phyloP scores from a whole-genome alignment of 2,888 invertebrate species.

The Sphaerophoria rueppellii region DNA sequence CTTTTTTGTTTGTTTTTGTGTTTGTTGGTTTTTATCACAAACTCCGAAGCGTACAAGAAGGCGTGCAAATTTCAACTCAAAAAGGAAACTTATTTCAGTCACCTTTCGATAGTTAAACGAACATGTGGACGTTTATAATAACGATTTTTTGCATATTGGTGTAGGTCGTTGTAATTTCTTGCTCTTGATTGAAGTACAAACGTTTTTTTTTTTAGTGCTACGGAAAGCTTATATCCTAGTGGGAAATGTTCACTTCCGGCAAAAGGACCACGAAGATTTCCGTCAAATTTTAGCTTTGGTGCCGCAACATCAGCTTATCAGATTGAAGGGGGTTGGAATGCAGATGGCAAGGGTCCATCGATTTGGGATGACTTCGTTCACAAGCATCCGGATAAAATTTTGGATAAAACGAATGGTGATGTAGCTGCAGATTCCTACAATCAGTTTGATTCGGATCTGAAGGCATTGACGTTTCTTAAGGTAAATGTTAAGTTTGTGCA shows the following conservation, averaged over 20 bases:
- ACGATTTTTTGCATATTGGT: no score
- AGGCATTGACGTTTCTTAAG: constrained; percentile 82
- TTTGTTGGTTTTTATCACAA: no score
- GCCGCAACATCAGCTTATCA: constrained; percentile 77
- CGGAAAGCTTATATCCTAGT: neutral
- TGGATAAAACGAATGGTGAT: constrained; percentile 83
- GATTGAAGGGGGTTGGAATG: constrained; percentile 77
- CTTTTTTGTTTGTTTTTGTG: no score
- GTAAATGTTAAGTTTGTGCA: neutral
- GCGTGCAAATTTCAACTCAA: no score
- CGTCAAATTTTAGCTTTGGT: constrained; percentile 75
- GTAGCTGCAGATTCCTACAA: constrained; percentile 85
- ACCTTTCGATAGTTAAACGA: no score
- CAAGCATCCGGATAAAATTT: constrained; percentile 79
- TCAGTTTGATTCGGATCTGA: constrained; percentile 84
- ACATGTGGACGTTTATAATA: no score
- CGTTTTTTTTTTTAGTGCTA: neutral
- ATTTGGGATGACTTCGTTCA: constrained; percentile 70
- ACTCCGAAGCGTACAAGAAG: no score
- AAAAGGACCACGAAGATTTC: constrained; percentile 73
- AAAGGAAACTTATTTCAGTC: no score
- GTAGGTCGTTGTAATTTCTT: no score
- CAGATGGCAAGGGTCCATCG: constrained; percentile 82
- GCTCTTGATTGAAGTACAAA: neutral
- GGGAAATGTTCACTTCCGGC: neutral